These are phyloP conservation scores for Leptoclinus maculatus DNA, from an alignment of 2,797 vertebrate species.

Conservation along the genomic window DNA sequence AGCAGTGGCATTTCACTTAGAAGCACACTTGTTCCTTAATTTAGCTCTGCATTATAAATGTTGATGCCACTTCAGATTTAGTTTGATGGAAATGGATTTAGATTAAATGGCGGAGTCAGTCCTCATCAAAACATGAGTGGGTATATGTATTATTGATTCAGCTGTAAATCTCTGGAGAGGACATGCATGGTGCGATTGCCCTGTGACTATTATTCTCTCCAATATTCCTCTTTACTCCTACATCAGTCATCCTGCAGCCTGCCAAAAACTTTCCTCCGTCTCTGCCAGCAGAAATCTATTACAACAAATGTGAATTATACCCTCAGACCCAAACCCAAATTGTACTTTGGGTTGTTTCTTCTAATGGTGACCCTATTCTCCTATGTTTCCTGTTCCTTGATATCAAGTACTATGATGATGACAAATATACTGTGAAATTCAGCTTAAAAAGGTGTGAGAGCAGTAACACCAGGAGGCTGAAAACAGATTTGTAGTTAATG, in stretches of 20 bases:
- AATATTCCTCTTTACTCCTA: background rate
- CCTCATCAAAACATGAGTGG: conserved; percentile 19
- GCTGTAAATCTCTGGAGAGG: conserved; percentile 11
- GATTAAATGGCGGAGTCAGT: conserved; percentile 29
- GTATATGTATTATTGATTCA: conserved; percentile 48
- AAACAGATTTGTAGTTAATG: too few relatives aligned
- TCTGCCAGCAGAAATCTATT: background rate
- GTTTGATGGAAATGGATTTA: background rate
- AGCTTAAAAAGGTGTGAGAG: too few relatives aligned
- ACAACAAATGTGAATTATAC: background rate
- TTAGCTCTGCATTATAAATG: conserved; percentile 39
- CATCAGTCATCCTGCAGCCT: background rate
- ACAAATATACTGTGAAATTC: background rate
- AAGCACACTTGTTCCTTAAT: conserved; percentile 41
- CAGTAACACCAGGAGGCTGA: too few relatives aligned
- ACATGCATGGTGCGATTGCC: background rate
- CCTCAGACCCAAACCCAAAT: background rate
- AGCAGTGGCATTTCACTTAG: conserved; percentile 27
- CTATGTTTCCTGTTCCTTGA: background rate
- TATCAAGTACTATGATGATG: background rate
- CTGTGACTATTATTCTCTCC: background rate
- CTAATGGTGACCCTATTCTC: background rate
- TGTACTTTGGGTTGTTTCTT: background rate
- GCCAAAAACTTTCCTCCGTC: background rate
- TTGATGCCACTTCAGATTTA: conserved; percentile 20